These are phyloP conservation scores for Cyanoderma ruficeps DNA, from an alignment of 2,113 vertebrate genomes.

Conservation along the genomic window DNA sequence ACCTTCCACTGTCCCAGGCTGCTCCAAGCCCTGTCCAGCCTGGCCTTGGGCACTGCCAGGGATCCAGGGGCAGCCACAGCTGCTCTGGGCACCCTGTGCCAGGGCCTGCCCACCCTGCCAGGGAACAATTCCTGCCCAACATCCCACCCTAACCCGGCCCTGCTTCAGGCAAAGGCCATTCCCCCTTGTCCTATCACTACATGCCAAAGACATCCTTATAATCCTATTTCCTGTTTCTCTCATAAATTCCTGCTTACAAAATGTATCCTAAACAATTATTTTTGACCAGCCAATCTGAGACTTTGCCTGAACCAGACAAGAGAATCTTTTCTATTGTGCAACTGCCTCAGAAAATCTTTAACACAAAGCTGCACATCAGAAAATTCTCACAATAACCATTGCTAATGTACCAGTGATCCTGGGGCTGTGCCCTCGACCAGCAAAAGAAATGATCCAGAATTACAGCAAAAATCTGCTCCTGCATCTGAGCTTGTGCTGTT, in stretches of 20 bases:
- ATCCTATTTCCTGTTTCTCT: neutral
- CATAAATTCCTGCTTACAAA: neutral
- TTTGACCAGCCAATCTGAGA: neutral
- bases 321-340: neutral
- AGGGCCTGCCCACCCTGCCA: fast-evolving
- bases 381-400: neutral
- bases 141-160: too few relatives aligned
- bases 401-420: neutral
- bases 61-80: neutral
- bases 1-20: fast-evolving
- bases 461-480: neutral
- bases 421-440: neutral
- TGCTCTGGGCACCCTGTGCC: neutral
- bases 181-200: neutral
- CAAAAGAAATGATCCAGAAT: neutral
- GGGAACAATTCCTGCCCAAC: fast-evolving
- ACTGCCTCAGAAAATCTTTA: neutral
- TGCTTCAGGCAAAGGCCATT: neutral
- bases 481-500: neutral
- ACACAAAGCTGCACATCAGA: neutral
- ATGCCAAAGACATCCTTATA: neutral
- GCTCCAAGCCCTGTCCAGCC: neutral
- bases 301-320: neutral
- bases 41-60: neutral
- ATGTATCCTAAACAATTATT: neutral